Percentiles rank a stretch among this genome's conserved stretches.
phyloP scores from a whole-genome alignment of 2,888 invertebrate genomes.

The Sialis lutaria region DNA sequence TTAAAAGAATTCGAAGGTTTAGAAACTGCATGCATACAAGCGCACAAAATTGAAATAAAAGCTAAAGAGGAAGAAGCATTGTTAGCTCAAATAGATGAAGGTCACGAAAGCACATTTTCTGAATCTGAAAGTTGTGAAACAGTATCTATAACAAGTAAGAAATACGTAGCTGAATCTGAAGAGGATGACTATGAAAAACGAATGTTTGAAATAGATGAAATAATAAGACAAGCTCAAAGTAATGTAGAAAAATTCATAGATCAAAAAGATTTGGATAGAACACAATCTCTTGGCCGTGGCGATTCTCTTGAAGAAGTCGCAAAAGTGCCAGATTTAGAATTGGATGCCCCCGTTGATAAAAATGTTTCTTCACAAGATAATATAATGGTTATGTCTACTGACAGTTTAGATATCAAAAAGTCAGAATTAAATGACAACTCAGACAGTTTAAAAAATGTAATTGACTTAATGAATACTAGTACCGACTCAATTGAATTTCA shows the following conservation, averaged over 20 bases:
- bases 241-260: slow-evolving; percentile 45
- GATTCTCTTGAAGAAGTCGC: slow-evolving; percentile 34
- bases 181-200: slow-evolving; percentile 44
- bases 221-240: slow-evolving; percentile 45
- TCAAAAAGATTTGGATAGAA: slow-evolving; percentile 35
- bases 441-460: slow-evolving; percentile 41
- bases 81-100: slow-evolving; percentile 35
- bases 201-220: slow-evolving; percentile 51
- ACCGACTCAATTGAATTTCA: slow-evolving; percentile 35
- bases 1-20: slow-evolving; percentile 85
- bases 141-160: slow-evolving; percentile 40
- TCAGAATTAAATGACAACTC: slow-evolving; percentile 37
- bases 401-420: slow-evolving; percentile 37
- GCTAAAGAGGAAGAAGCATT: slow-evolving; percentile 75
- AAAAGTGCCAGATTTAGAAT: slow-evolving; percentile 32
- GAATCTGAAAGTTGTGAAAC: slow-evolving; percentile 41
- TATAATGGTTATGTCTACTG: slow-evolving; percentile 40
- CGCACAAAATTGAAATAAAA: slow-evolving; percentile 62
- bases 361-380: slow-evolving; percentile 26
- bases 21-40: slow-evolving; percentile 75
- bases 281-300: slow-evolving; percentile 30
- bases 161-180: slow-evolving; percentile 33
- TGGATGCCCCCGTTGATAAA: slow-evolving; percentile 23
- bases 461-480: slow-evolving; percentile 36
- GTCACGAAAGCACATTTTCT: slow-evolving; percentile 31